Evolutionary conservation across 1,140 invertebrate genomes (phyloP).

Genomic region (Formica selysi): DNA sequence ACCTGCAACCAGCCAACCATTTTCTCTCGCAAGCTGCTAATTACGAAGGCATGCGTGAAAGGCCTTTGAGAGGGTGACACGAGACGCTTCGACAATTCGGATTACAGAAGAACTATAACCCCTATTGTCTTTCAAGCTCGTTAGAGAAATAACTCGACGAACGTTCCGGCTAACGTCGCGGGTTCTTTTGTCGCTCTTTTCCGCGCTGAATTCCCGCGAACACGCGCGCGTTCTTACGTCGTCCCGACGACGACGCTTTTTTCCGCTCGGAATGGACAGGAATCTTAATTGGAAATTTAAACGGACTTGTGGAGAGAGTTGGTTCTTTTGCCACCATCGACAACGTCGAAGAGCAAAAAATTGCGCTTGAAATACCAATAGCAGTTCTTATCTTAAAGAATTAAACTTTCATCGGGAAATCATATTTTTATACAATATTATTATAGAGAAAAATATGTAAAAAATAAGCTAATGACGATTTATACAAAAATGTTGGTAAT

Average conservation of each 20-base stretch:
- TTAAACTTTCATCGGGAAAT: neutral
- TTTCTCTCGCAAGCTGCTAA: slow-evolving; percentile 50
- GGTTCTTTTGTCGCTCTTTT: slow-evolving; percentile 20
- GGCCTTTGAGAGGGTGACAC: slow-evolving; percentile 58
- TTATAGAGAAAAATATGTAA: neutral
- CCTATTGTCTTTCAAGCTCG: slow-evolving; percentile 63
- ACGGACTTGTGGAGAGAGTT: slow-evolving; percentile 27
- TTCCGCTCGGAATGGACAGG: slow-evolving; percentile 10
- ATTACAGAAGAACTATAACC: slow-evolving; percentile 60
- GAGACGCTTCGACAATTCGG: slow-evolving; percentile 39
- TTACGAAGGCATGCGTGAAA: slow-evolving; percentile 53
- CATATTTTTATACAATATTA: neutral
- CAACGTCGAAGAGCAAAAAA: slow-evolving; percentile 31
- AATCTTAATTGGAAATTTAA: slow-evolving; percentile 64
- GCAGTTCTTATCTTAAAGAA: slow-evolving; percentile 30
- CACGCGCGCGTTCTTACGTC: slow-evolving; percentile 51
- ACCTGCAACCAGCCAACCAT: slow-evolving; percentile 22
- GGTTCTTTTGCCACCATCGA: slow-evolving; percentile 31
- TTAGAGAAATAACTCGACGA: slow-evolving; percentile 60
- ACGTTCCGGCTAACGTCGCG: slow-evolving; percentile 21
- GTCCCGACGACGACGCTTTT: slow-evolving; percentile 22
- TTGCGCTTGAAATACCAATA: slow-evolving; percentile 35
- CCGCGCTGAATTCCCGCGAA: slow-evolving; percentile 45
- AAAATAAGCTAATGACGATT: neutral
- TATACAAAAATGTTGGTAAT: neutral